Evolutionary conservation across 2,888 invertebrate species (phyloP).

Genomic region (Galerucella pusilla): DNA sequence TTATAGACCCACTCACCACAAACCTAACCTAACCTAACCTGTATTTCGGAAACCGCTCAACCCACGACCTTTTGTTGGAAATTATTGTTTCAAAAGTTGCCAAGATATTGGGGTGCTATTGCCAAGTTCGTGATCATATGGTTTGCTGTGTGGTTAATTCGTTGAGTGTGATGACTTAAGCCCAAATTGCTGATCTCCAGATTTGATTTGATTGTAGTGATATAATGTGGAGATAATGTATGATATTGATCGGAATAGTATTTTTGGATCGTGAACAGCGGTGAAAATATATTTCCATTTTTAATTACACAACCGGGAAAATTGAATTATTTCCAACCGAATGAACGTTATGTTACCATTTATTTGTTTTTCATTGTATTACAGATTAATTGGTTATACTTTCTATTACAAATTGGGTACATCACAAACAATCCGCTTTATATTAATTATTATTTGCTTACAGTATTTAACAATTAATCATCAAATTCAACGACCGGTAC

Average conservation of each 20-base stretch:
- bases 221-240: too few relatives aligned
- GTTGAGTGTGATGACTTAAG: too few relatives aligned
- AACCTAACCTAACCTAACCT: too few relatives aligned
- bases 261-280: neutral
- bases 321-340: neutral
- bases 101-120: too few relatives aligned
- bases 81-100: too few relatives aligned
- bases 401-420: constrained; percentile 22
- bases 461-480: constrained; percentile 31
- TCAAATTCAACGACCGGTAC: constrained; percentile 17
- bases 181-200: too few relatives aligned
- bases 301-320: neutral
- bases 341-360: neutral
- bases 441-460: constrained; percentile 30
- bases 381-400: constrained; percentile 15
- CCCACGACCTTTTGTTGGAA: too few relatives aligned
- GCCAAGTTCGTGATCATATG: too few relatives aligned
- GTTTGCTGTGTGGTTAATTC: too few relatives aligned
- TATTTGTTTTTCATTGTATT: neutral
- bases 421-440: constrained; percentile 26
- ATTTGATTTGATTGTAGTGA: too few relatives aligned
- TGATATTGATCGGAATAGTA: neutral
- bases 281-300: neutral
- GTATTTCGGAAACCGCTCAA: too few relatives aligned
- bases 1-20: too few relatives aligned